Evolutionary conservation across 2,888 invertebrate genomes (phyloP), one percentile per base, ranked within the genome.

Genomic region (Seira sanloemensis): DNA sequence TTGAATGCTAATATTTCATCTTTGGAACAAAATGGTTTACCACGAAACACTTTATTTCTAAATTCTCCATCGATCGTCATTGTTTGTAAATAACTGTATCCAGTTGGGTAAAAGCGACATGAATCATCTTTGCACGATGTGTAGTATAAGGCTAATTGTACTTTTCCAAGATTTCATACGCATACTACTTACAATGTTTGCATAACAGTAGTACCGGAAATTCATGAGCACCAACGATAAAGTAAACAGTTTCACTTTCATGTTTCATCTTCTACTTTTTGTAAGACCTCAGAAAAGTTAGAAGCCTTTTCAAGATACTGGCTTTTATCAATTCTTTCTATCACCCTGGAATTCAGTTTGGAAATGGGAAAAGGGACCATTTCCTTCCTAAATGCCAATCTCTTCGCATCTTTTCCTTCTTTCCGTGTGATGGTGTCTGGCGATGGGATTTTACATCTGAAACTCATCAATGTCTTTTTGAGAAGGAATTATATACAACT

Each of bases 391-490:
- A 37, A 37, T 37, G 37, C 37, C 37, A 37, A 37, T 37, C 37
- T 37, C 37, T 37, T 9, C 19, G 16, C 37, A 69, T 12, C 12
- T 69, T 18, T 37, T n/a, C n/a, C 5, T 12, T 67, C 67, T 67
- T 23, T 4, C 16, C 24, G 23, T 67, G 25, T 23, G 18, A 21
- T 37, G 37, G 12, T 37, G 37, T 37, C 12, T 37, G 37, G 46
- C n/a, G 50, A 37, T 24, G 24, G 9, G 27, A 50, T 16, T 23
- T 72, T 21, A 27, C 46, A 72, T 72, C 72, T 72, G 72, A 24
- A 72, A 50, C 72, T 72, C 72, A 72, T 72, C 72, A 72, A 1
- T 16, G 24, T 19, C 19, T 67, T 37, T 12, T 37, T 12, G 7
- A 37, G 12, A 5, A 37, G 37, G 12, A 37, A 37, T 37, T 37